phyloP scores from a whole-genome alignment of 1,140 invertebrate genomes.

The Ceratitis capitata region DNA sequence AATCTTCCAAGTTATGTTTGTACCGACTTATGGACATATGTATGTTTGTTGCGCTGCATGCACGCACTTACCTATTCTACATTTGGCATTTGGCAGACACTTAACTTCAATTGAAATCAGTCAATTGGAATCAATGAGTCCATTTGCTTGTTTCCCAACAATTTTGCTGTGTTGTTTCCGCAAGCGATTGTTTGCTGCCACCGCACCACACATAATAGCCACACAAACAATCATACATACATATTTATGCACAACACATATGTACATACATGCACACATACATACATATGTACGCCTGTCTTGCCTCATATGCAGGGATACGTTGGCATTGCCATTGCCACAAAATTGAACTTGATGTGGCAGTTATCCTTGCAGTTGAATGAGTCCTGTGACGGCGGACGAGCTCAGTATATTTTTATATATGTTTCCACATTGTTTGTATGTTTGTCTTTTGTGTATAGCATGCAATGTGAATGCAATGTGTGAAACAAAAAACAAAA shows the following conservation, averaged over 20 bases:
- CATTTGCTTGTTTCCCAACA: slow-evolving; percentile 63
- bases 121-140: slow-evolving; percentile 65
- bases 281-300: neutral
- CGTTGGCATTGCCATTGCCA: slow-evolving; percentile 18
- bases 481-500: slow-evolving; percentile 19
- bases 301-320: neutral
- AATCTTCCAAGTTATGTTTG: too few species aligned
- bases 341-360: slow-evolving; percentile 21
- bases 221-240: neutral
- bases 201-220: neutral
- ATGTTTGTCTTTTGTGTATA: neutral
- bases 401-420: neutral
- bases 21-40: slow-evolving; percentile 14
- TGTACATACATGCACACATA: neutral
- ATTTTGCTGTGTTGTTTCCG: slow-evolving; percentile 39
- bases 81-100: slow-evolving; percentile 52
- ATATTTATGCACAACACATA: neutral
- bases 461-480: neutral
- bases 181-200: slow-evolving; percentile 36
- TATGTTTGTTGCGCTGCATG: too few species aligned
- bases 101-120: slow-evolving; percentile 63
- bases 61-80: neutral
- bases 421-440: neutral
- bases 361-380: slow-evolving; percentile 29
- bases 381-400: neutral